Percentiles rank a stretch among this genome's conserved stretches.
Evolutionary conservation across 37 sponge, comb jelly and placozoan genomes (phyloP).

Genomic region (Bolinopsis microptera): DNA sequence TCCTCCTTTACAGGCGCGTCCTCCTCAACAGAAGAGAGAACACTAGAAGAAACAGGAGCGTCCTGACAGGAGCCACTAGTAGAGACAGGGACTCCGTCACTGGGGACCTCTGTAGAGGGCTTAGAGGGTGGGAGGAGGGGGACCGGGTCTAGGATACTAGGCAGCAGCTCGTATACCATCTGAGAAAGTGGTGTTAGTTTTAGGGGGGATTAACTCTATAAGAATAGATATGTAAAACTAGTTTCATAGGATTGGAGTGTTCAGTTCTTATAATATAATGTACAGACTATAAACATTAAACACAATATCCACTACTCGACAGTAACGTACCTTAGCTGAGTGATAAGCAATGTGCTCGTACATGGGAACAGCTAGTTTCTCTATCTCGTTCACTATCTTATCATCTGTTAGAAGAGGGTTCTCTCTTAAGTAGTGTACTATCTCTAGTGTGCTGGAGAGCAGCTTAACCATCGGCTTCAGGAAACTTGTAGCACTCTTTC

Average conservation of each 20-base stretch:
- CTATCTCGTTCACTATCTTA: background rate
- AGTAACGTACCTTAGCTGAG: background rate
- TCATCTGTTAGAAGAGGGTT: background rate
- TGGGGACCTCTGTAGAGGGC: background rate
- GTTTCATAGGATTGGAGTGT: too few relatives aligned
- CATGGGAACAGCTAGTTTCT: conserved; percentile 17
- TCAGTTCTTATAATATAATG: too few relatives aligned
- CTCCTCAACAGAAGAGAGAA: background rate
- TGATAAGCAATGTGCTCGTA: conserved; percentile 12
- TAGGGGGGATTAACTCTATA: too few relatives aligned
- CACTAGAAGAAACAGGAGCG: background rate
- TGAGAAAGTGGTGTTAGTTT: background rate
- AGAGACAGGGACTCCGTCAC: background rate
- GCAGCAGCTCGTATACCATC: conserved; percentile 51
- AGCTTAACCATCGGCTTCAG: conserved; percentile 16
- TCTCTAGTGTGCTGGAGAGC: conserved; percentile 5
- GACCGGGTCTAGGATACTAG: conserved; percentile 9
- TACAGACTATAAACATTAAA: too few relatives aligned
- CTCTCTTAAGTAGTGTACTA: conserved; percentile 19
- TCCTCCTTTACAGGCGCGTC: background rate
- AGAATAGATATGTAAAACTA: too few relatives aligned
- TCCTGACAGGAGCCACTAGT: background rate
- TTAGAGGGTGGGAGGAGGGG: background rate
- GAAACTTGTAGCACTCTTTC: background rate
- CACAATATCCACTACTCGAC: too few relatives aligned